Base-by-base conservation (phyloP, 1,140 invertebrate species). In the Conus betulinus region DNA sequence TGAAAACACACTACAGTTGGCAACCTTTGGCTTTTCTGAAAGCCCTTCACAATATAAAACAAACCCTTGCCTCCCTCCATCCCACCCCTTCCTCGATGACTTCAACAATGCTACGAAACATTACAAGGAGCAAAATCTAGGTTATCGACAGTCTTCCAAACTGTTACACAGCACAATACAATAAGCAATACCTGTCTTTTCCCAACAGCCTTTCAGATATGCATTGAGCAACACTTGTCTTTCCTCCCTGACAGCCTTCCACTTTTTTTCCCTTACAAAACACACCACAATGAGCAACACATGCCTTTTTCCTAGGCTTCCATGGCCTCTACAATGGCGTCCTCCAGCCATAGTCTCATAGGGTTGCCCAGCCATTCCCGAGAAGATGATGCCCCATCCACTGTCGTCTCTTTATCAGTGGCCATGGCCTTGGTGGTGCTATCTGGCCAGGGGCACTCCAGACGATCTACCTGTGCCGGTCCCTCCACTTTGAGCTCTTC, bases 241-340 rank as follows among this genome's bases (percentile, higher is more conserved):
- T 39, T 39, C 39, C 39, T 39, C 39, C 39, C 39, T 3, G 39
- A 39, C 39, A 39, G 39, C 39, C 39, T 39, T 39, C 39, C 39
- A 39, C 39, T 39, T 39, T 39, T 39, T 39, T 39, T 39, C 3
- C 3, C 39, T 39, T 39, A 39, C 39, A 39, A 39, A 39, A 39
- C 39, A 39, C 39, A 39, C 39, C 39, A 39, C 39, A 39, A 39
- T 39, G 39, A 39, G 39, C 39, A 39, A 39, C 60, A 63, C 76
- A 39, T 17, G 39, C 79, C 79, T 17, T 81, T 53, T 81, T 81
- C 5, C 15, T 81, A 51, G 79, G 7, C 25, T 17, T 6, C 79
- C 51, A 81, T 81, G 27, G 39, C 4, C 79, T 81, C 79, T 17
- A 81, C 79, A 25, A 81, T 81, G 51, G 79, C 79, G 79, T 81